Conservation (phyloP, 35 echinoderm and acorn worm species). For the Apostichopus japonicus region DNA sequence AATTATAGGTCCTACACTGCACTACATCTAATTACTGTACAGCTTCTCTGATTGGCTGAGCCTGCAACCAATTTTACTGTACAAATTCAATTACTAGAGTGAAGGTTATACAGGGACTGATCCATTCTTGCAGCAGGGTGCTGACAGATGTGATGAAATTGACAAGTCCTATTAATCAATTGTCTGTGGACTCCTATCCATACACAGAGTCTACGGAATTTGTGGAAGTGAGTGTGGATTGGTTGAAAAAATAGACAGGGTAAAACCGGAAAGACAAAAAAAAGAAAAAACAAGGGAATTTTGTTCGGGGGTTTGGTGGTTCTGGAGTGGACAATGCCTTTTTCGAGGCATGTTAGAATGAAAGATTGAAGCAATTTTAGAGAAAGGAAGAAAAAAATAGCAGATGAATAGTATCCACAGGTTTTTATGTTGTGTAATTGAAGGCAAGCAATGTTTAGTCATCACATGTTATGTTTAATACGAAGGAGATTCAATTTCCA, state of each 20-base stretch:
- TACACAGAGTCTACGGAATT: too few species aligned
- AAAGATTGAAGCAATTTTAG: background rate
- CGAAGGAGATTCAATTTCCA: slow-evolving; percentile 51
- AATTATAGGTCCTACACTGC: slow-evolving; percentile 41
- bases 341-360: background rate
- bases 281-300: too few species aligned
- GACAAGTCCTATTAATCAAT: slow-evolving; percentile 31
- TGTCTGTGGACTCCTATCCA: background rate
- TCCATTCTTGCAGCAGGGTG: slow-evolving; percentile 35
- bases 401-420: background rate
- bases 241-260: background rate
- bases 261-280: background rate
- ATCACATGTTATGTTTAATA: slow-evolving; percentile 26
- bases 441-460: background rate
- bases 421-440: background rate
- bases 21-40: slow-evolving; percentile 61
- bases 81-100: slow-evolving; percentile 60
- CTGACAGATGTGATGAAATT: background rate
- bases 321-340: too few species aligned
- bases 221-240: too few species aligned
- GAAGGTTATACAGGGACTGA: slow-evolving; percentile 26
- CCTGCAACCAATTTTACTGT: slow-evolving; percentile 34
- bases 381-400: background rate
- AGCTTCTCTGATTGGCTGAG: slow-evolving; percentile 45
- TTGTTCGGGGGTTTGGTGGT: too few species aligned